Evolutionary conservation across 2,797 vertebrate genomes (phyloP).

Genomic region (Momotus momota): DNA sequence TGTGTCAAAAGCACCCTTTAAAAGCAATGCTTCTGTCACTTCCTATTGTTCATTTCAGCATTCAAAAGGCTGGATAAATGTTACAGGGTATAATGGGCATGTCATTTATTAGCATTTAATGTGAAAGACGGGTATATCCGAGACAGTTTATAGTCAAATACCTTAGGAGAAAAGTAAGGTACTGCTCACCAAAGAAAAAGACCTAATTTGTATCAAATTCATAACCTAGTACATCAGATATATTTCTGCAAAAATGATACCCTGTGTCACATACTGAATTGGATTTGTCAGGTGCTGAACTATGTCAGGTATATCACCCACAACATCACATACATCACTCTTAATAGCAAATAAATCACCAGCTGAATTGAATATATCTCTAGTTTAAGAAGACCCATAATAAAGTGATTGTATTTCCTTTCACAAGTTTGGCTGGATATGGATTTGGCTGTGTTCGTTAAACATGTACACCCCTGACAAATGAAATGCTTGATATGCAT

Average conservation of each 20-base stretch:
- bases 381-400: not conserved
- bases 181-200: not conserved
- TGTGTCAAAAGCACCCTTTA: not conserved
- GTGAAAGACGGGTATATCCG: not conserved
- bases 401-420: not conserved
- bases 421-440: not conserved
- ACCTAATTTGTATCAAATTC: not conserved
- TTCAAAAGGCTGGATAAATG: not conserved
- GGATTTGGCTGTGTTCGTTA: not conserved
- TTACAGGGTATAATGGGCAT: not conserved
- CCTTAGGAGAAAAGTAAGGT: not conserved
- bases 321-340: not conserved
- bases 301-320: not conserved
- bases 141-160: not conserved
- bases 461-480: not conserved
- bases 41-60: not conserved
- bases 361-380: not conserved
- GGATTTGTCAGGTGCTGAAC: conserved; percentile 20
- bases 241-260: not conserved
- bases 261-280: not conserved
- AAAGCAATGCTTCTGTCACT: not conserved
- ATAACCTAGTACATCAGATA: not conserved
- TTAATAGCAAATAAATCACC: conserved; percentile 20
- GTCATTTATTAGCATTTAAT: not conserved
- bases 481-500: not conserved